Evolutionary conservation across 1,140 invertebrate genomes (phyloP).

Genomic region (Bombus waltoni): DNA sequence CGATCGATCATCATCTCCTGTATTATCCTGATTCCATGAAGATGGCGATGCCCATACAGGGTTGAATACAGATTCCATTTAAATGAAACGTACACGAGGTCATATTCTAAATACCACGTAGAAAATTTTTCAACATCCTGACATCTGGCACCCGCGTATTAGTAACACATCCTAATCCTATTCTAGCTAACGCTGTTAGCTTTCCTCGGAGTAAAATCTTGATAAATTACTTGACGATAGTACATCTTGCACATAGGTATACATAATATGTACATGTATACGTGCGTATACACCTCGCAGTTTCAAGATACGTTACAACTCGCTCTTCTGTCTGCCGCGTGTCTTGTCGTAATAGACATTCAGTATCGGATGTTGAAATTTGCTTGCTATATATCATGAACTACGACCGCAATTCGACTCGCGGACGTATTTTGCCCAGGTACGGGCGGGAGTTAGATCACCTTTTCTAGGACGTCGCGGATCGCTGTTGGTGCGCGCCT

Average conservation of each 20-base stretch:
- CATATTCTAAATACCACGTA: neutral
- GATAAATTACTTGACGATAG: neutral
- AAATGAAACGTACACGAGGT: neutral
- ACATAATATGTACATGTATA: neutral
- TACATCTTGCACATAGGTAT: neutral
- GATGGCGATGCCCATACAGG: neutral
- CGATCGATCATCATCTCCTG: conserved; percentile 3
- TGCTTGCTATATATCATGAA: conserved; percentile 74
- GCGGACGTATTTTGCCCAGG: conserved; percentile 88
- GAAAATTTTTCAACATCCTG: conserved; percentile 33
- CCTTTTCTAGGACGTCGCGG: conserved; percentile 84
- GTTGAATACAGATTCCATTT: neutral
- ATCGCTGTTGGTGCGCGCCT: conserved; percentile 81
- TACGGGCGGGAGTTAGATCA: conserved; percentile 85
- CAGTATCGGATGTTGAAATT: conserved; percentile 63
- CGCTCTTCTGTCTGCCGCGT: conserved; percentile 32
- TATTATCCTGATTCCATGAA: neutral
- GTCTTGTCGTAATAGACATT: conserved; percentile 32
- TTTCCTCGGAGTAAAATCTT: neutral
- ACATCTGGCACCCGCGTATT: neutral
- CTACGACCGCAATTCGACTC: conserved; percentile 86
- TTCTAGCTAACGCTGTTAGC: neutral
- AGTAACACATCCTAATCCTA: conserved; percentile 5
- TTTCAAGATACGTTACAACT: conserved; percentile 52
- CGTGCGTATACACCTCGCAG: neutral